These are phyloP conservation scores for Stenichneumon culpator DNA, from an alignment of 2,888 invertebrate species.

Conservation along the genomic window DNA sequence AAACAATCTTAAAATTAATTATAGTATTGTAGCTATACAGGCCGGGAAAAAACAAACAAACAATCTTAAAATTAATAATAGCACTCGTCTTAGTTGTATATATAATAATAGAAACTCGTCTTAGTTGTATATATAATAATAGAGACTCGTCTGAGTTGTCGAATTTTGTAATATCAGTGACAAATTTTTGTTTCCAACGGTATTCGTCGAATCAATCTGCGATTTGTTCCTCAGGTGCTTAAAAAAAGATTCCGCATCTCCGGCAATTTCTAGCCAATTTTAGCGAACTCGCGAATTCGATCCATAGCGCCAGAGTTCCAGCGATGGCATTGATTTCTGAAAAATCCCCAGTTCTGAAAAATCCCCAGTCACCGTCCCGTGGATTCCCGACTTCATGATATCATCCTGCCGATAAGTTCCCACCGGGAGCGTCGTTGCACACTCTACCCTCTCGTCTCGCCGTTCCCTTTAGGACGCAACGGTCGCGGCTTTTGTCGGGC, in stretches of 20 bases:
- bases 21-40: too few relatives aligned
- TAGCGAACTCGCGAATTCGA: too few relatives aligned
- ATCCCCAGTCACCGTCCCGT: background rate
- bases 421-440: background rate
- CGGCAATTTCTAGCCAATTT: too few relatives aligned
- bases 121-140: too few relatives aligned
- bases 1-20: too few relatives aligned
- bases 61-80: too few relatives aligned
- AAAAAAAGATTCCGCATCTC: background rate
- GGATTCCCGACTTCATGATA: background rate
- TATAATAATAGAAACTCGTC: too few relatives aligned
- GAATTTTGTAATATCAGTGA: too few relatives aligned
- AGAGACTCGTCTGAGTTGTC: background rate
- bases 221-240: background rate
- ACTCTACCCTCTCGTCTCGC: slow-evolving; percentile 10
- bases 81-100: too few relatives aligned
- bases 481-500: slow-evolving; percentile 45
- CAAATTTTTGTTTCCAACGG: background rate
- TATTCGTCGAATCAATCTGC: background rate
- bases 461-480: slow-evolving; percentile 38
- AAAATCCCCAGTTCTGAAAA: background rate
- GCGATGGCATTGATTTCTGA: background rate
- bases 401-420: background rate
- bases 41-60: too few relatives aligned
- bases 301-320: background rate